Base-by-base conservation (phyloP, 2,888 invertebrate species). In the Noctuana brunneofusca region DNA sequence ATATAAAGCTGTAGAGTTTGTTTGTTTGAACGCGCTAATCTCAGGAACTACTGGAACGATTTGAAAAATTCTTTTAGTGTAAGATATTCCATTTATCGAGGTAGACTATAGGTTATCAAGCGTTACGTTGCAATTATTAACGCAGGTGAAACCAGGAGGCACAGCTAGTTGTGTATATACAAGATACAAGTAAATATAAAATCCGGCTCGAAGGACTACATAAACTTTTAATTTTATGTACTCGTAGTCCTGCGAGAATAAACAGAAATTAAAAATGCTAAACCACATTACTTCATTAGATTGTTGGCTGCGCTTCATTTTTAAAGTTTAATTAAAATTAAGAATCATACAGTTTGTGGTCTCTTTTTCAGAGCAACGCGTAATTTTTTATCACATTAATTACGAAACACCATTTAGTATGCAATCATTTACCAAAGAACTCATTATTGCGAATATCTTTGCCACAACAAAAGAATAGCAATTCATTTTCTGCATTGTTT, bases 371-470 rank as follows among this genome's bases (percentile, higher is more conserved):
- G 48, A 9, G 43, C 16, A 43, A 43, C 18, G 18, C 46, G 46
- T 59, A 43, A 14, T 54, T 56, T 56, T 32, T 48, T 38, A 54
- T 54, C 38, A 22, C 55, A 62, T 62, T 62, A 62, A 62, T 62
- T 56, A 62, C 55, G 12, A 30, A 41, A 62, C 30, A 41, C 43
- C 56, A 52, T 63, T 57, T 63, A 63, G 50, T 50, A 63, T 57
- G 63, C 56, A 63, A 63, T 63, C 50, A 63, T 56, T 63, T 56
- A 63, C 63, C 63, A 63, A 56, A 63, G 63, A 63, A 57, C 63
- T 63, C 63, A 52, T 63, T 63, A 57, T 43, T 16, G 43, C 56
- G 50, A 57, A 49, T 62, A 62, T 62, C 62, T 62, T 62, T 50
- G 16, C 62, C 55, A 32, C 63, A 56, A 63, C 63, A 63, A 63